Conservation (phyloP, 2,888 invertebrate genomes). For the Ichneumoninae sp. region DNA sequence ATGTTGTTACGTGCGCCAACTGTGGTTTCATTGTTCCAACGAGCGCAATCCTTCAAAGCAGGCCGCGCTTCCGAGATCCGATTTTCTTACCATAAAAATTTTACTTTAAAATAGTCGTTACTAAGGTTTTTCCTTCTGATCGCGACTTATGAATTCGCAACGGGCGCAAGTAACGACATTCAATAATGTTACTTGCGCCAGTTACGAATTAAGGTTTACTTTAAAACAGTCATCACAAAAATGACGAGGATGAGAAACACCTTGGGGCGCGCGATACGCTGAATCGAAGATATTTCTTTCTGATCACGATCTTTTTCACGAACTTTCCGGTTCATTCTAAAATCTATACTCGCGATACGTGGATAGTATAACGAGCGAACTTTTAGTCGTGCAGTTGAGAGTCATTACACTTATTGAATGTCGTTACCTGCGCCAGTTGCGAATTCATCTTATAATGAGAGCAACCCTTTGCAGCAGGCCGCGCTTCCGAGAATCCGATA, state of each 20-base stretch:
- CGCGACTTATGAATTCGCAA: too few species aligned
- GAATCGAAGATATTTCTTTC: too few species aligned
- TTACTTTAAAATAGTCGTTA: not conserved
- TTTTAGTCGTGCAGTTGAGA: not conserved
- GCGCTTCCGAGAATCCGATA: not conserved
- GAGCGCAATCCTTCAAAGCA: not conserved
- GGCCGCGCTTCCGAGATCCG: not conserved
- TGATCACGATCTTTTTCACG: too few species aligned
- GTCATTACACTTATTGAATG: slow-evolving; percentile 30
- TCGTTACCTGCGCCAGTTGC: not conserved
- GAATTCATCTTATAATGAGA: not conserved
- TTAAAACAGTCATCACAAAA: too few species aligned
- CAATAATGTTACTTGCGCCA: too few species aligned
- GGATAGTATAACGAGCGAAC: not conserved
- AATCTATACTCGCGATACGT: not conserved
- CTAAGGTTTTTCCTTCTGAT: too few species aligned
- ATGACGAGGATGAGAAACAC: too few species aligned
- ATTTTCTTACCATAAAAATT: not conserved
- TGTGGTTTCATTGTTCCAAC: not conserved
- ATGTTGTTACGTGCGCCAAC: not conserved
- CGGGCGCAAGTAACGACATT: too few species aligned
- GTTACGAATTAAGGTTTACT: too few species aligned
- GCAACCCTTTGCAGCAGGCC: not conserved
- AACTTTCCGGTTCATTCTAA: not conserved
- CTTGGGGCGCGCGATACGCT: too few species aligned